Evolutionary conservation across 2,113 vertebrate species (phyloP).

Genomic region (Tringa solitaria): DNA sequence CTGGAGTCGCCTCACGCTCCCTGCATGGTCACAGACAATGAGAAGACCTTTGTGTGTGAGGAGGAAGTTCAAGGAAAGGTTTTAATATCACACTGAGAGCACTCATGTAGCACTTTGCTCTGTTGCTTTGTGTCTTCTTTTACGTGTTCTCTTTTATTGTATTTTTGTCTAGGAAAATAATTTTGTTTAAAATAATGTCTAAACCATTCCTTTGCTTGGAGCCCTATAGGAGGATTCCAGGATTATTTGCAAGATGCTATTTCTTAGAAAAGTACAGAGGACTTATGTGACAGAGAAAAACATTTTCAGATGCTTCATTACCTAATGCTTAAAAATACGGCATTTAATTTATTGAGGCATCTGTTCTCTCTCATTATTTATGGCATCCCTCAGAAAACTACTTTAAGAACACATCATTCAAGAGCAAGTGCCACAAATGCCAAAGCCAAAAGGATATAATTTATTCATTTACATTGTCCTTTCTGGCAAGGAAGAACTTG

Average conservation of each 20-base stretch:
- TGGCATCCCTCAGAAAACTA: neutral
- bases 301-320: constrained; percentile 12
- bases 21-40: neutral
- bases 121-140: neutral
- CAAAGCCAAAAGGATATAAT: neutral
- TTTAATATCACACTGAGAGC: neutral
- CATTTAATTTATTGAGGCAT: constrained; percentile 9
- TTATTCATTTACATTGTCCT: neutral
- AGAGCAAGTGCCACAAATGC: neutral
- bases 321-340: neutral
- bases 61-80: neutral
- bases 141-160: neutral
- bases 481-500: neutral
- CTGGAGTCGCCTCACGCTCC: neutral
- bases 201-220: neutral
- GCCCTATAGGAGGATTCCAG: neutral
- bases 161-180: neutral
- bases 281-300: neutral
- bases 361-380: neutral
- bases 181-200: neutral
- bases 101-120: neutral
- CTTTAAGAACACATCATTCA: neutral
- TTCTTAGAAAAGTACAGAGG: constrained; percentile 5
- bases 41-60: neutral
- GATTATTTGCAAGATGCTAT: neutral